Conservation (phyloP, 2,113 vertebrate genomes). For the Parotia lawesii region DNA sequence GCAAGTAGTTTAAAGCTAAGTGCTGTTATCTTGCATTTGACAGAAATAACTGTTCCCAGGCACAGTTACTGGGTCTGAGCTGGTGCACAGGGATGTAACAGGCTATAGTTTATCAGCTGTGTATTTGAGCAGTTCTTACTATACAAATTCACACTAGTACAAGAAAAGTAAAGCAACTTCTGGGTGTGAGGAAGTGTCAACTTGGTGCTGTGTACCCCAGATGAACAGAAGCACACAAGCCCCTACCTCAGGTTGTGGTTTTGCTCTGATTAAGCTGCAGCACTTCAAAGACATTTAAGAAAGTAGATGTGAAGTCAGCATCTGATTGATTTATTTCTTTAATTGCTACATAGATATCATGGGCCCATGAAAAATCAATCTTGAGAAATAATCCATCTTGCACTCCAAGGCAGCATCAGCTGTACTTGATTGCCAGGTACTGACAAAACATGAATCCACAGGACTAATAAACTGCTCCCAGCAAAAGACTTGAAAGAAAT, state of each 20-base stretch:
- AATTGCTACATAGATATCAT: background rate
- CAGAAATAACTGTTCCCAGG: background rate
- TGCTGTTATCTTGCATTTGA: background rate
- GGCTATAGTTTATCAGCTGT: background rate
- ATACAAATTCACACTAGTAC: background rate
- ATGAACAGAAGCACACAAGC: background rate
- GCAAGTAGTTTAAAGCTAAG: background rate
- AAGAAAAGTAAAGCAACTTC: background rate
- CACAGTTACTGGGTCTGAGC: background rate
- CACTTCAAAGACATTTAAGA: background rate
- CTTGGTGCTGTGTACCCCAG: rapidly evolving
- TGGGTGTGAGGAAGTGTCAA: background rate
- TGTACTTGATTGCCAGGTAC: background rate
- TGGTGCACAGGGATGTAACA: background rate
- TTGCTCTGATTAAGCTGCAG: background rate
- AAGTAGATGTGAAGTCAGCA: background rate
- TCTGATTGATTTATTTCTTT: background rate
- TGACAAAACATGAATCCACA: background rate
- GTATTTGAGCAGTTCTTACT: background rate
- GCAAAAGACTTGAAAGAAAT: background rate
- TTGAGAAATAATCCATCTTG: background rate
- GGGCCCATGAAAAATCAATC: background rate
- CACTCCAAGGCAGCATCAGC: background rate
- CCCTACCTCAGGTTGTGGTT: background rate
- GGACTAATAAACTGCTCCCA: background rate